Evolutionary conservation across 2,797 vertebrate species (phyloP).

Genomic region (Mormyrops attenuatus): DNA sequence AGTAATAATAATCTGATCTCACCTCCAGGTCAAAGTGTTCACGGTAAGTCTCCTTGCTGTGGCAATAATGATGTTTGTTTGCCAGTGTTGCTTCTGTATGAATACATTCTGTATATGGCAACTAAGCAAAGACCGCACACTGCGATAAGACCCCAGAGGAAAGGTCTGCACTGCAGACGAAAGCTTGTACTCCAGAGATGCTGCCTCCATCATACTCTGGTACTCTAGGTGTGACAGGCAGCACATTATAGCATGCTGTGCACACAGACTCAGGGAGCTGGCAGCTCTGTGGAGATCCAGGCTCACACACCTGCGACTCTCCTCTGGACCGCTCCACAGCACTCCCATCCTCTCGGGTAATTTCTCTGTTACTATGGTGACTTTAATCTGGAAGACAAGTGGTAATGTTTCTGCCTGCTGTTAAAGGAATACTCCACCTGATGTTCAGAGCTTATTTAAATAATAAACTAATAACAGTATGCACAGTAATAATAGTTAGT

Average conservation of each 20-base stretch:
- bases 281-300: neutral
- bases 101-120: neutral
- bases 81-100: neutral
- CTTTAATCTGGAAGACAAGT: constrained; percentile 13
- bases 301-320: constrained; percentile 14
- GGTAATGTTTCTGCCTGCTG: neutral
- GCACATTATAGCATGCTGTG: neutral
- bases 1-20: neutral
- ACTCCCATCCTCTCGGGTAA: neutral
- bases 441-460: neutral
- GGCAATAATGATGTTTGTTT: neutral
- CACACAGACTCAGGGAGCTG: neutral
- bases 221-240: neutral
- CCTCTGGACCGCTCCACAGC: neutral
- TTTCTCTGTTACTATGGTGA: neutral
- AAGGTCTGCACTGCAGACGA: neutral
- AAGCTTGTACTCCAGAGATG: too few species aligned
- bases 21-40: neutral
- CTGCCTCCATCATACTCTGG: neutral
- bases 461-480: neutral
- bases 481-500: neutral
- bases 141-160: neutral
- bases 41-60: neutral
- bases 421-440: neutral
- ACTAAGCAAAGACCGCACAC: neutral